Evolutionary conservation across 2,888 invertebrate species (phyloP), one percentile per base, ranked within the genome.

Genomic region (Macrophya alboannulata): DNA sequence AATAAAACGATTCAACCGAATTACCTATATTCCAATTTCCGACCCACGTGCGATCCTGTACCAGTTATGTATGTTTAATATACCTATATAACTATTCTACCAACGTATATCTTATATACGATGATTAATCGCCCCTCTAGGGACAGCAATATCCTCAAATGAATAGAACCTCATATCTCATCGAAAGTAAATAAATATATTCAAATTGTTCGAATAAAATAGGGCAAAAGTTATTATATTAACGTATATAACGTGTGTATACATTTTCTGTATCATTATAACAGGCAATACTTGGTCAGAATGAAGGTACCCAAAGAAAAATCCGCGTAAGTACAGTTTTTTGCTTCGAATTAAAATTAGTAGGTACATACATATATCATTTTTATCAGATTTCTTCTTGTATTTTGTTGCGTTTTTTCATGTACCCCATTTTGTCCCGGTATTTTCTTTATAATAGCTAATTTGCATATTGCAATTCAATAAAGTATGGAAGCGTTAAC

Each of bases 21-120:
- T 74, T 45, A 45, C 10, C 45, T 45, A 68, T 9, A 62, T 62
- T 71, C 71, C 71, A 71, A 71, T 71, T 71, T 25, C 71, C 1
- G 71, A 15, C 40, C 71, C 31, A 40, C n/a, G 5, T n/a, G 51
- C 9, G 62, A 62, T 62, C 62, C 31, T 31, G 17, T 51, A 51
- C n/a, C 8, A n/a, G 17, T 17, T 51, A 51, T 6, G 31, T 31
- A 31, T 31, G 31, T 3, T 17, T 37, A 37, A 12, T 8, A 40
- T 40, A 71, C 71, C 71, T 40, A 40, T 37, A n/a, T n/a, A 31
- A 31, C 31, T 71, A 62, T 62, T 21, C 62, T 25, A 62, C 10
- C 4, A 62, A 62, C 25, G 25, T 25, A 62, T 25, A 62, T 62
- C 62, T 62, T 62, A 62, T 62, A 62, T 12, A 25, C 62, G 62